These are phyloP conservation scores for Drosophila rubida DNA, from an alignment of 2,888 invertebrate genomes.

Conservation along the genomic window DNA sequence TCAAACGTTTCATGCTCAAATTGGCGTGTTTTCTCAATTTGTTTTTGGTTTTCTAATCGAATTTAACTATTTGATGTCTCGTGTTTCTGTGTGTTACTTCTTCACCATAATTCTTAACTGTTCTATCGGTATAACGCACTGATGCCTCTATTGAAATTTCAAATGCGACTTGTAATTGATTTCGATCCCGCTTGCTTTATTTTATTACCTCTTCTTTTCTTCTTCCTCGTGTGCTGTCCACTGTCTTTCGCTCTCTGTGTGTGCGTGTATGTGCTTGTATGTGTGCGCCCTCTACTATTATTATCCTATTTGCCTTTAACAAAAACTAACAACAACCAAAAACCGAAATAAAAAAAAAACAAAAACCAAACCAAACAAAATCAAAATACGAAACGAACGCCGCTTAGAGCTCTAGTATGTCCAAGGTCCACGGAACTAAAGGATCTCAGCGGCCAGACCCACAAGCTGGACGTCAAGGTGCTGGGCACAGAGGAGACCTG, in stretches of 20 bases:
- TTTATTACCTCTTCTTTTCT: conserved; percentile 50
- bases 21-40: conserved; percentile 39
- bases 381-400: conserved; percentile 70
- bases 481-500: conserved; percentile 94
- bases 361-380: conserved; percentile 50
- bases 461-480: conserved; percentile 91
- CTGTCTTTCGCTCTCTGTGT: conserved; percentile 61
- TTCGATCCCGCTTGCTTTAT: conserved; percentile 27
- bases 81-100: conserved; percentile 13
- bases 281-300: conserved; percentile 77
- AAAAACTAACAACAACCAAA: conserved; percentile 53
- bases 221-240: conserved; percentile 8
- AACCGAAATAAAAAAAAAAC: conserved; percentile 52
- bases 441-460: conserved; percentile 86
- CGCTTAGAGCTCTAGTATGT: conserved; percentile 85
- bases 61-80: conserved; percentile 20
- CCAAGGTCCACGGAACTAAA: conserved; percentile 86
- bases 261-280: conserved; percentile 65
- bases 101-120: background rate
- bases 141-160: background rate
- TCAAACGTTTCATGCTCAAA: conserved; percentile 61
- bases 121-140: conserved; percentile 7
- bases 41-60: conserved; percentile 25
- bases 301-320: conserved; percentile 56
- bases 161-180: conserved; percentile 9